These are phyloP conservation scores for Ceratoteleas bidentatus DNA, from an alignment of 1,140 invertebrate genomes.

Conservation along the genomic window DNA sequence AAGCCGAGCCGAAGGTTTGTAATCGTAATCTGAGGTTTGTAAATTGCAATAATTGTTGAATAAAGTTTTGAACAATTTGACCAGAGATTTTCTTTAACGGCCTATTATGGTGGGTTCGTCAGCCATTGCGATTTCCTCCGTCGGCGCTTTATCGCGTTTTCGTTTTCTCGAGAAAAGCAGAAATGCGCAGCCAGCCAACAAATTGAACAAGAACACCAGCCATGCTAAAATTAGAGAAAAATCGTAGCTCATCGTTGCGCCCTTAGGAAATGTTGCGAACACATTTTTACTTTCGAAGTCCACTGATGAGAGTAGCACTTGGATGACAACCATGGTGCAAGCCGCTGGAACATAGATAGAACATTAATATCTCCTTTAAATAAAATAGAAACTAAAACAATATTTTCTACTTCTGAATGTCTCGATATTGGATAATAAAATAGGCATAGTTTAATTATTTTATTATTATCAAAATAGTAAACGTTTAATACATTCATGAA, in stretches of 20 bases:
- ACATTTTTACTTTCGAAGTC: constrained; percentile 87
- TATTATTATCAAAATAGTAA: too few species aligned
- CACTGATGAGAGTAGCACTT: constrained; percentile 88
- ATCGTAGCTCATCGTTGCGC: constrained; percentile 84
- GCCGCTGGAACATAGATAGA: constrained; percentile 82
- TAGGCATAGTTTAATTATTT: too few species aligned
- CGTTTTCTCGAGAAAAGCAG: constrained; percentile 91
- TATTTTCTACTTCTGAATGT: too few species aligned
- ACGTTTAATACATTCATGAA: too few species aligned
- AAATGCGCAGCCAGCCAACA: constrained; percentile 87
- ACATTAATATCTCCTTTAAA: too few species aligned
- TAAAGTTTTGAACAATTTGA: too few species aligned
- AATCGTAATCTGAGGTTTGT: too few species aligned
- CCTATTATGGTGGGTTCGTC: constrained; percentile 92
- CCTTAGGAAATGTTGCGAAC: constrained; percentile 85
- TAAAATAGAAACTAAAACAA: too few species aligned
- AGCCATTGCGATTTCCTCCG: constrained; percentile 89
- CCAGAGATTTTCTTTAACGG: constrained; percentile 84
- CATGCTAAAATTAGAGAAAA: constrained; percentile 91
- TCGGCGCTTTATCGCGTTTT: constrained; percentile 90
- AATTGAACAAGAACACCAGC: constrained; percentile 88
- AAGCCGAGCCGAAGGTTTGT: too few species aligned
- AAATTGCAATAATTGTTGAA: too few species aligned
- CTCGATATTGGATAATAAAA: too few species aligned
- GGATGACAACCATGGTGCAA: constrained; percentile 89